Evolutionary conservation across 2,888 invertebrate genomes (phyloP), one percentile per base, ranked within the genome.

Genomic region (Lycaena phlaeas): DNA sequence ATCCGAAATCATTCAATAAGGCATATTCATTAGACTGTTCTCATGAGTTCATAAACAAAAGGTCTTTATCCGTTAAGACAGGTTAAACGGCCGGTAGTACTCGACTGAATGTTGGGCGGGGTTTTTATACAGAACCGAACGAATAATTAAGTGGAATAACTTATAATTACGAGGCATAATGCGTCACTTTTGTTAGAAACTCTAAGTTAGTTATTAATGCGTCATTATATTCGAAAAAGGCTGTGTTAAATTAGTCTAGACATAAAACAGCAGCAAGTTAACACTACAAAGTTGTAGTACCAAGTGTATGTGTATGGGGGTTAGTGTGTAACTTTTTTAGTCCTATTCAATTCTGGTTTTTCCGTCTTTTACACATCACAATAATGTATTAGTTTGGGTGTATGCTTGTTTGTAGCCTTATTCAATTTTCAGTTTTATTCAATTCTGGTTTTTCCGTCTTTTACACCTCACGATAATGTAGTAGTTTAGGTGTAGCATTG

Each of bases 11-110:
- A 58, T 57, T 73, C 70, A 71, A 75, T 75, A 41, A 44, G 45
- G 38, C 45, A 45, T 43, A 70, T 69, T 73, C 68, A 64, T 64
- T 65, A 56, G 60, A 58, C 59, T 53, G 58, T 71, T 74, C 70
- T 66, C 68, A 72, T 68, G 67, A 61, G 59, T 57, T 50, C 57
- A 70, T 77, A 79, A 79, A 81, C 79, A 81, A 79, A 76, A 61
- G 60, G 52, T 61, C 67, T 70, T 73, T 75, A 69, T 74, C 45
- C 61, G 51, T 43, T 47, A 52, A 53, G 58, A 58, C 60, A 53
- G 53, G 52, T 52, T 58, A 59, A 60, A 56, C 51, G 56, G 59
- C 52, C 49, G 53, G 54, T 56, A 55, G 61, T 60, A 56, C 60
- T 62, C 56, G 53, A 54, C 49, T 63, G 63, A 65, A 64, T 61